Evolutionary conservation across 2,797 vertebrate species (phyloP), one percentile per base, ranked within the genome.

Genomic region (Rhodeus uyekii): DNA sequence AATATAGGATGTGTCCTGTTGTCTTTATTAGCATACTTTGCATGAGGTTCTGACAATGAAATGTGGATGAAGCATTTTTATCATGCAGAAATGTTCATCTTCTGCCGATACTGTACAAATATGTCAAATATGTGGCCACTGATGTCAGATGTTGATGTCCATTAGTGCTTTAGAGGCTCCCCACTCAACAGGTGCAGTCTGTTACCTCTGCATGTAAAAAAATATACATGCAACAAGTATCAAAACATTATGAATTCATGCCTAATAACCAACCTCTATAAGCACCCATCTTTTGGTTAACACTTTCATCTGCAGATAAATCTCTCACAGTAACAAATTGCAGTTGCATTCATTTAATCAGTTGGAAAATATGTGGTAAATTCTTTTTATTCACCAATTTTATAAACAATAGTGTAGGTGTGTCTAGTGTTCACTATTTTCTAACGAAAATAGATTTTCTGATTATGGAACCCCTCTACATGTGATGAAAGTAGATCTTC

Each of bases 71-170:
- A 32, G 2, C 3, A 1, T n/a, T 36, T 36, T 34, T 48, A 13
- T 13, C 46, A 53, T 24, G 32, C 38, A 24, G 36, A 60, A 75
- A 22, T 58, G 5, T 36, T 36, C 46, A 16, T 13, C n/a, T 36
- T 32, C 44, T 53, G 4, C 4, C 18, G 4, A 39, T 24, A 9
- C 38, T 27, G 29, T 50, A 22, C 22, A 14, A 22, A 58, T 13
- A 8, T 13, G 53, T 38, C 0, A 64, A 53, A 29, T 39, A 10
- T 22, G 8, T 39, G n/a, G 14, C n/a, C 4, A 39, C n/a, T 55
- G 32, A 74, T 53, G 32, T 36, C 69, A 72, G 6, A 72, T n/a
- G n/a, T 27, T 74, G 50, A 74, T 60, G 38, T 76, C 24, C 13
- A n/a, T 27, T 58, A 42, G n/a, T 27, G 8, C 24, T 8, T 60